These are phyloP conservation scores for Scarus forsteni DNA, from an alignment of 2,797 vertebrate genomes.

Conservation along the genomic window DNA sequence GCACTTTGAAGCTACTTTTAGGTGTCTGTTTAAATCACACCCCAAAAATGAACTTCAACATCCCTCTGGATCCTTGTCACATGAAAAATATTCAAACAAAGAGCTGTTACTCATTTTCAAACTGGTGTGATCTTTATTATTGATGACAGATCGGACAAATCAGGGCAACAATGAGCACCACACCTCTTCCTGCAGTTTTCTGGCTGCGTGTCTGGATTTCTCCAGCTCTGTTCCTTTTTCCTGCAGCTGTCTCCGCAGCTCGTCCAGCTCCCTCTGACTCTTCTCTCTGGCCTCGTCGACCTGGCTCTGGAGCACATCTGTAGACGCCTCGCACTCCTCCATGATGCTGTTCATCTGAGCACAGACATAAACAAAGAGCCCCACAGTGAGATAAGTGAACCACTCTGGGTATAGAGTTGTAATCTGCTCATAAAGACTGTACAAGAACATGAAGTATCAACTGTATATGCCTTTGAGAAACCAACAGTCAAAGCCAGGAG, in stretches of 20 bases:
- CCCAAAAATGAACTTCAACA: background rate
- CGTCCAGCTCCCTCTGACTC: slow-evolving; percentile 87
- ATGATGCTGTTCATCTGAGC: slow-evolving; percentile 90
- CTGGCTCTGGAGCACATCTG: slow-evolving; percentile 91
- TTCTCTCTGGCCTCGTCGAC: slow-evolving; percentile 92
- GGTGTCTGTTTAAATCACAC: background rate
- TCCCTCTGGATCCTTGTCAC: background rate
- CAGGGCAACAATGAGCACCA: slow-evolving; percentile 42
- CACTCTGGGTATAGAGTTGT: background rate
- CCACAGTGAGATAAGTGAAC: slow-evolving; percentile 18
- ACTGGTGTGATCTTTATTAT: background rate
- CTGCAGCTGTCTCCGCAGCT: slow-evolving; percentile 90
- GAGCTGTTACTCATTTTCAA: background rate
- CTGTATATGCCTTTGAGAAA: background rate
- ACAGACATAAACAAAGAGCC: slow-evolving; percentile 31
- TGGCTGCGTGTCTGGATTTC: slow-evolving; percentile 82
- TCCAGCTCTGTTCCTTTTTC: slow-evolving; percentile 91
- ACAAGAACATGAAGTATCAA: slow-evolving; percentile 9
- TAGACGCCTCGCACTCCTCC: slow-evolving; percentile 86
- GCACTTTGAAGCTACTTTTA: background rate
- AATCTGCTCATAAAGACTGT: slow-evolving; percentile 1
- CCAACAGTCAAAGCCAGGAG: too few species aligned
- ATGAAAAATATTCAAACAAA: background rate
- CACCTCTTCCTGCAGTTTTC: slow-evolving; percentile 95
- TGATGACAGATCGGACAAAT: slow-evolving; percentile 36